These are phyloP conservation scores for Allolobophora icterica DNA, from an alignment of 2,888 invertebrate genomes.

Conservation along the genomic window DNA sequence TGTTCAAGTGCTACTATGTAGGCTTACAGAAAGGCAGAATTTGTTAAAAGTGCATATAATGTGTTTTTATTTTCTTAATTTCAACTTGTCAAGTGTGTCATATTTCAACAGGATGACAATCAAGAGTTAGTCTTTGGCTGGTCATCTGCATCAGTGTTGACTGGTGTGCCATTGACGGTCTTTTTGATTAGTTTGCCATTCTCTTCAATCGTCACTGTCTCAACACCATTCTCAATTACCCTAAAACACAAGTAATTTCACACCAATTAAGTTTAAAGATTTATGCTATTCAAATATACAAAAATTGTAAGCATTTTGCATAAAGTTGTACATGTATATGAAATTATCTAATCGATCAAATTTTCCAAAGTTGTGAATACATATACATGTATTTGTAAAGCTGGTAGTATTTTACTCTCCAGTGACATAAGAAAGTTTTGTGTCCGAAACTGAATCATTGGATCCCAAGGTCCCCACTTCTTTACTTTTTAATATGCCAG, in stretches of 20 bases:
- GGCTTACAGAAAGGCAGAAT: neutral
- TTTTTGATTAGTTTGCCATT: conserved; percentile 20
- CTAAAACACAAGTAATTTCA: conserved; percentile 14
- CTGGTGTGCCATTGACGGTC: neutral
- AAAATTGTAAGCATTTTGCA: neutral
- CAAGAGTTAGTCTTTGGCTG: neutral
- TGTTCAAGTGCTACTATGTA: neutral
- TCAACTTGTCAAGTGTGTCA: neutral
- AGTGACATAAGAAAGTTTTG: too few species aligned
- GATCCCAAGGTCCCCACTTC: too few species aligned
- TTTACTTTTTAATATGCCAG: too few species aligned
- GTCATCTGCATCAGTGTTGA: neutral
- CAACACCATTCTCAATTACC: conserved; percentile 22
- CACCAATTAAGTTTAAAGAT: neutral
- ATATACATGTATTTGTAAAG: too few species aligned
- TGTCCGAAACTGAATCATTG: too few species aligned
- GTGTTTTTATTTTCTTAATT: neutral
- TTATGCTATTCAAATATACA: neutral
- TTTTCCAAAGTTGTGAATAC: too few species aligned
- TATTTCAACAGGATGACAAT: neutral
- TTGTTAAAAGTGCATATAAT: neutral
- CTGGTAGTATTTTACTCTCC: too few species aligned
- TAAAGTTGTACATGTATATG: neutral
- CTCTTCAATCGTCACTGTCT: conserved; percentile 31
- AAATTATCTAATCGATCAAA: too few species aligned